Conservation (phyloP, 2,113 vertebrate species). For the Scophthalmus maximus region DNA sequence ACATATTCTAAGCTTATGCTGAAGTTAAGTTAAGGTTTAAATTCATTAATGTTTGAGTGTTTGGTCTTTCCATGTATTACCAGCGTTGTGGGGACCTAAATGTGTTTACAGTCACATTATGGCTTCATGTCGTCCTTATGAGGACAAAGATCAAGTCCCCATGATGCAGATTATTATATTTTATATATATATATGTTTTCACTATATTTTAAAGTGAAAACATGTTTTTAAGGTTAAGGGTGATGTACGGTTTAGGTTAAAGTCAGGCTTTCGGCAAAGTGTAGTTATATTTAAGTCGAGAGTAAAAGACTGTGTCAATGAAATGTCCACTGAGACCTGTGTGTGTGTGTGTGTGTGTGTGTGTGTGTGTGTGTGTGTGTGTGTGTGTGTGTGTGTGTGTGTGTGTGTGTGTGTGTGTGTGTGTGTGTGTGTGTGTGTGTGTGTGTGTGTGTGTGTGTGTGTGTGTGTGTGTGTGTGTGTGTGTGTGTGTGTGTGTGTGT, state of each 20-base stretch:
- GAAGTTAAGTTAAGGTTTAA: too few relatives aligned
- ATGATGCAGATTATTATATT: too few relatives aligned
- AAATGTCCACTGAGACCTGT: not conserved
- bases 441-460: slow-evolving; percentile 13
- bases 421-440: slow-evolving; percentile 3
- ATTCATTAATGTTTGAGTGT: too few relatives aligned
- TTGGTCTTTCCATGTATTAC: not conserved
- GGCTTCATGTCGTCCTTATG: not conserved
- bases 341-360: slow-evolving; percentile 22
- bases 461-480: slow-evolving; percentile 17
- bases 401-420: slow-evolving; percentile 29
- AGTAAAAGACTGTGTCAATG: not conserved
- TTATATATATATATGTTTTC: too few relatives aligned
- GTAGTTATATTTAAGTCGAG: not conserved
- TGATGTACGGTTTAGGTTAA: not conserved
- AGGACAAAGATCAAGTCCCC: not conserved
- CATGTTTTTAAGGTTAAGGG: not conserved
- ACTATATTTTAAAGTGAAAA: too few relatives aligned
- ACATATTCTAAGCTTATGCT: too few relatives aligned
- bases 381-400: slow-evolving; percentile 20
- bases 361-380: not conserved
- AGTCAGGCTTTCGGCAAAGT: too few relatives aligned
- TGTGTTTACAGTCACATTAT: not conserved
- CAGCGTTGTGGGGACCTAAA: not conserved
- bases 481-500: slow-evolving; percentile 27